These are phyloP conservation scores for Ptilodon capucinus DNA, from an alignment of 2,888 invertebrate genomes.

Conservation along the genomic window DNA sequence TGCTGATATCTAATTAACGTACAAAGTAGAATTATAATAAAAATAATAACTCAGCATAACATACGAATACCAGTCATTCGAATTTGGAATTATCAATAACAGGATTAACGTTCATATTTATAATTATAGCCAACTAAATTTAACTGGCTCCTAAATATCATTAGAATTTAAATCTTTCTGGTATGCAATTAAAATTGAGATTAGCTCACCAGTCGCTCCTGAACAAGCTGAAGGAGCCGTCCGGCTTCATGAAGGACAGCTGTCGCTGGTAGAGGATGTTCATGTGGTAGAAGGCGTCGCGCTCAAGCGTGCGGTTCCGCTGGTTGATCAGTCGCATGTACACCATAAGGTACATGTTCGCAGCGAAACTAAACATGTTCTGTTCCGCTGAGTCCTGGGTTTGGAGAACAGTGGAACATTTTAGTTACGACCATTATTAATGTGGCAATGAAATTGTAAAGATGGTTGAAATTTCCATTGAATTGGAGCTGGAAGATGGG, in stretches of 20 bases:
- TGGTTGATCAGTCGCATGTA: constrained; percentile 97
- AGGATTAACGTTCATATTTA: too few species aligned
- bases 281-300: constrained; percentile 92
- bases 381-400: constrained; percentile 93
- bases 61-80: too few species aligned
- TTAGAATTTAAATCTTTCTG: not conserved
- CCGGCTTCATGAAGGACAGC: constrained; percentile 93
- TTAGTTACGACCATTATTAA: too few species aligned
- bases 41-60: too few species aligned
- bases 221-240: constrained; percentile 96
- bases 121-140: too few species aligned
- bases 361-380: constrained; percentile 98
- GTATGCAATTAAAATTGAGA: too few species aligned
- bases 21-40: too few species aligned
- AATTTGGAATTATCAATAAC: too few species aligned
- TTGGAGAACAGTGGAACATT: not conserved
- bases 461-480: too few species aligned
- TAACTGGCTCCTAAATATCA: not conserved
- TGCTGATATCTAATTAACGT: too few species aligned
- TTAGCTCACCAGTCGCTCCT: constrained; percentile 91
- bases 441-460: too few species aligned
- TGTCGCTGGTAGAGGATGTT: constrained; percentile 95
- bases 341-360: constrained; percentile 94
- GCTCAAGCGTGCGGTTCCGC: constrained; percentile 90
- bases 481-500: too few species aligned